Evolutionary conservation across 2,888 invertebrate species (phyloP).

Genomic region (Matsumyia berberina): DNA sequence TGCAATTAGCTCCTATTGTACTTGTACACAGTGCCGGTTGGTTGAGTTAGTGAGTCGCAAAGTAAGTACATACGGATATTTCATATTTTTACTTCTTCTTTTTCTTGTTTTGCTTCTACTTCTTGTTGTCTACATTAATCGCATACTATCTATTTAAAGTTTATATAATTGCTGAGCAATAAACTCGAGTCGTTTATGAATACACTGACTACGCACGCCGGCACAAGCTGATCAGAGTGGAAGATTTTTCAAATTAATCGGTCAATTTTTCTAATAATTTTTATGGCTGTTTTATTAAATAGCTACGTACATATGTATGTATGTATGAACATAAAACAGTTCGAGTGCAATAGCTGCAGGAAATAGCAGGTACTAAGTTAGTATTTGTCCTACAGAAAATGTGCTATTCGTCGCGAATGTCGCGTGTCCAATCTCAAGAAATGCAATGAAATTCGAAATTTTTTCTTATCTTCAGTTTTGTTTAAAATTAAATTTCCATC

Average conservation of each 20-base stretch:
- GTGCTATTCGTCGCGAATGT: neutral
- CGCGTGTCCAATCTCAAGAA: constrained; percentile 23
- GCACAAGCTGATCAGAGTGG: constrained; percentile 63
- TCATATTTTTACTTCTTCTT: constrained; percentile 2
- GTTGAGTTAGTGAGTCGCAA: neutral
- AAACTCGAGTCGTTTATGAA: constrained; percentile 39
- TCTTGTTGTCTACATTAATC: constrained; percentile 2
- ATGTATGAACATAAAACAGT: neutral
- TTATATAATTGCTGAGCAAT: constrained; percentile 43
- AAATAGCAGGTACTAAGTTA: constrained; percentile 10
- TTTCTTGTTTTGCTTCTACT: neutral
- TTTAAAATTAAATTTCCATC: constrained; percentile 44
- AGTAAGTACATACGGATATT: constrained; percentile 2
- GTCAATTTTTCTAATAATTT: constrained; percentile 39
- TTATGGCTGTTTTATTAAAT: constrained; percentile 17
- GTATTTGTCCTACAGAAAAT: constrained; percentile 31
- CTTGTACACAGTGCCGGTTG: constrained; percentile 7
- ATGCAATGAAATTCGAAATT: neutral
- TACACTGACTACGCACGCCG: constrained; percentile 53
- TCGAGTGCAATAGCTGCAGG: constrained; percentile 10
- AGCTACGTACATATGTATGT: neutral
- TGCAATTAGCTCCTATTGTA: constrained; percentile 37
- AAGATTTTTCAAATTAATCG: constrained; percentile 63
- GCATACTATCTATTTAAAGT: constrained; percentile 40
- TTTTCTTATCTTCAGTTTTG: constrained; percentile 14